A percentile compares a stretch with the other conserved stretches of the same genome.
phyloP scores from a whole-genome alignment of 2,113 vertebrate species.

The Mustelus asterias region DNA sequence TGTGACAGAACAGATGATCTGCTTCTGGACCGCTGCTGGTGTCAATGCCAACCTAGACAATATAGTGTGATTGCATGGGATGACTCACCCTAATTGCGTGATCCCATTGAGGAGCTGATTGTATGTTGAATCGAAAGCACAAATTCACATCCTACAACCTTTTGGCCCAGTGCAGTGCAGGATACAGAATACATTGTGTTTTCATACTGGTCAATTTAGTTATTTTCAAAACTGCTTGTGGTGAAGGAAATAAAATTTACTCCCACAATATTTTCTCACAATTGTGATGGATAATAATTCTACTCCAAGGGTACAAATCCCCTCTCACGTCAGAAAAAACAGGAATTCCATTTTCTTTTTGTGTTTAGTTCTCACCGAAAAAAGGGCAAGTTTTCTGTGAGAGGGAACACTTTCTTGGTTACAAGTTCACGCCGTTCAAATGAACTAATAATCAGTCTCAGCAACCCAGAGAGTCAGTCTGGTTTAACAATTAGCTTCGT shows the following conservation, averaged over 20 bases:
- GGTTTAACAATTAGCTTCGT: neutral
- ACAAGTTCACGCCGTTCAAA: neutral
- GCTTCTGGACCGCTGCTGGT: neutral
- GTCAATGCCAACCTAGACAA: neutral
- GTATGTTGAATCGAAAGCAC: neutral
- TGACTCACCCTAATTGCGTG: neutral
- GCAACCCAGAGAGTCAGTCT: neutral
- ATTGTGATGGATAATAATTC: neutral
- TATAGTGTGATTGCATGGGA: neutral
- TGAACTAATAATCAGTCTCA: neutral
- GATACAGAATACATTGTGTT: neutral
- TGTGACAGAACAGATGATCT: neutral
- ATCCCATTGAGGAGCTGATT: neutral
- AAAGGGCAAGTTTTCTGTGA: neutral
- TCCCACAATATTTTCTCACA: neutral
- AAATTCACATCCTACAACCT: neutral
- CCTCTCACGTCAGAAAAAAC: neutral
- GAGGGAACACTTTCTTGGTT: neutral
- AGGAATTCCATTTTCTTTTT: neutral
- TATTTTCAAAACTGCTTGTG: neutral
- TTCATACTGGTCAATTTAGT: neutral
- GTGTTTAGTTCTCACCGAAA: neutral
- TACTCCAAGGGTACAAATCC: neutral
- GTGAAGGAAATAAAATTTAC: neutral
- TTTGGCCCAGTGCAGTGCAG: neutral